Conservation (phyloP, 2,888 invertebrate genomes). For the Rhimphoctona megacephalus region DNA sequence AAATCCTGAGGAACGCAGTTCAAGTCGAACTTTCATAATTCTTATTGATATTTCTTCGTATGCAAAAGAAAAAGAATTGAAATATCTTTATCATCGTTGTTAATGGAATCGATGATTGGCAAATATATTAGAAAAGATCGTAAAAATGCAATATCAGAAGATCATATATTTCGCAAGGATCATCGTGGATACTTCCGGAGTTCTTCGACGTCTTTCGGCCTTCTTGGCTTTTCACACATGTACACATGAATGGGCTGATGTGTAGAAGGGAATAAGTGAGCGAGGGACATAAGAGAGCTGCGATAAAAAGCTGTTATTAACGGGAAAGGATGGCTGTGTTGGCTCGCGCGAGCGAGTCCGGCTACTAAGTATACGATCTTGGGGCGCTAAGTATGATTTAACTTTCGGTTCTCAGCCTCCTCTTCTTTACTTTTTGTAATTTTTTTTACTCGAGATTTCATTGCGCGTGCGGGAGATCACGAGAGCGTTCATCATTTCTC, state of each 20-base stretch:
- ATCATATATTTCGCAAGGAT: conserved; percentile 1
- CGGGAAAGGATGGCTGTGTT: conserved; percentile 43
- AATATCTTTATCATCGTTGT: not conserved
- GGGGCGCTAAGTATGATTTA: conserved; percentile 68
- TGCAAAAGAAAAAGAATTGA: not conserved
- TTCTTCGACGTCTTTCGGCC: not conserved
- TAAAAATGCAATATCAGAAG: not conserved
- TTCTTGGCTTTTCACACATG: not conserved
- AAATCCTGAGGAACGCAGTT: not conserved
- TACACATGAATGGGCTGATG: not conserved
- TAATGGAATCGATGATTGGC: not conserved
- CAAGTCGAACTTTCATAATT: not conserved
- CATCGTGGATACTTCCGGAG: not conserved
- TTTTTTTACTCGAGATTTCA: conserved; percentile 29
- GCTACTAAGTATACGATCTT: conserved; percentile 65
- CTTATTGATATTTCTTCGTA: not conserved
- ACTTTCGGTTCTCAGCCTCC: conserved; percentile 51
- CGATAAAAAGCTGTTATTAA: conserved; percentile 67
- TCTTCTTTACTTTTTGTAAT: not conserved
- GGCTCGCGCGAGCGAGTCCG: conserved; percentile 46
- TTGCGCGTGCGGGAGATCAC: conserved; percentile 62
- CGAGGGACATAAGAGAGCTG: conserved; percentile 55
- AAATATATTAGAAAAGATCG: not conserved
- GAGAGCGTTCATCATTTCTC: conserved; percentile 31
- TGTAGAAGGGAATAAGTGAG: conserved; percentile 46